These are phyloP conservation scores for Lottia gigantea DNA, from an alignment of 2,888 invertebrate species.

Conservation along the genomic window DNA sequence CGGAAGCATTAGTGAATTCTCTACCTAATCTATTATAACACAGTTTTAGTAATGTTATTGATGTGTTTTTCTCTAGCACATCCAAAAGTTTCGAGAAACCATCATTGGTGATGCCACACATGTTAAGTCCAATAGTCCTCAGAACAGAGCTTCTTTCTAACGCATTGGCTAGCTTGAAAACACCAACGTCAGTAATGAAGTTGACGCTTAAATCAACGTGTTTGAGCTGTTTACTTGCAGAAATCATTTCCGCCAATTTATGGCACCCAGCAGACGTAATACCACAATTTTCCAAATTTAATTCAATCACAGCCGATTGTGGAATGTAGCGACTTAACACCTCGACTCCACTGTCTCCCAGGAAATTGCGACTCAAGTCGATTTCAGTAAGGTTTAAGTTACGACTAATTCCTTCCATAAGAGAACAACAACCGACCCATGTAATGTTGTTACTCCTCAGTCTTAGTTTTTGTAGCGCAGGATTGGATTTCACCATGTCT, in stretches of 20 bases:
- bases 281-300: constrained; percentile 64
- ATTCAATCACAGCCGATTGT: constrained; percentile 51
- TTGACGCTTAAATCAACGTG: constrained; percentile 62
- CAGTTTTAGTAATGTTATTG: constrained; percentile 57
- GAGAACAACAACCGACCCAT: constrained; percentile 54
- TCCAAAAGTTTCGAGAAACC: constrained; percentile 61
- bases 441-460: constrained; percentile 59
- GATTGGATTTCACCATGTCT: constrained; percentile 52
- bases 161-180: constrained; percentile 53
- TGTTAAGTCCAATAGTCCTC: constrained; percentile 61
- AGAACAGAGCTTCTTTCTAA: constrained; percentile 53
- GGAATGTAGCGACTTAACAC: constrained; percentile 56
- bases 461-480: constrained; percentile 53
- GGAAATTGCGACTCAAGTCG: constrained; percentile 62
- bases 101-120: constrained; percentile 64
- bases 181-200: constrained; percentile 56
- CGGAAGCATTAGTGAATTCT: constrained; percentile 46
- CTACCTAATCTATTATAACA: constrained; percentile 64
- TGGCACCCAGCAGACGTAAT: constrained; percentile 55
- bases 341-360: constrained; percentile 56
- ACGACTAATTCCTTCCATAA: constrained; percentile 54
- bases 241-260: constrained; percentile 54
- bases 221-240: constrained; percentile 52
- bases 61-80: constrained; percentile 56
- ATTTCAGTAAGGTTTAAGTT: constrained; percentile 55